Evolutionary conservation across 1,140 invertebrate genomes (phyloP), one percentile per base, ranked within the genome.

Genomic region (Drosophila lowei): DNA sequence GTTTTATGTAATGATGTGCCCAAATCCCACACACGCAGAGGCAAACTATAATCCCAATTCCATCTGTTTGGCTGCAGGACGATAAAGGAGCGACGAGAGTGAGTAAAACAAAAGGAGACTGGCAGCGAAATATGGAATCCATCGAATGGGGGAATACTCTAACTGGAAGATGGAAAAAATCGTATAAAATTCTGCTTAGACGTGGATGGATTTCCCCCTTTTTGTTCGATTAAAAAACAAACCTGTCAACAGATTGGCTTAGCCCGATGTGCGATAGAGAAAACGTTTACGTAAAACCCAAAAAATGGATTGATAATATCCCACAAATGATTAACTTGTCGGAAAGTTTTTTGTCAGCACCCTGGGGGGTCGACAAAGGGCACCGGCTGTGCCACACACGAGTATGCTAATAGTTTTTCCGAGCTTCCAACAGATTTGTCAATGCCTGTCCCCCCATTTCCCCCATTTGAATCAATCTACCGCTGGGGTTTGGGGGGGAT

Each of bases 271-370:
- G 2, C 21, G 63, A 38, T 34, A 49, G 50, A 15, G 66, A 34
- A 70, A 68, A 44, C 44, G 58, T 74, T 55, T 56, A 49, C 62
- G 25, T 66, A 75, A 83, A 77, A 67, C 84, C 84, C 83, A 76
- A 77, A 77, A 88, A 88, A 88, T 79, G 83, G 83, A 88, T 88
- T 88, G 83, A 88, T 89, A 88, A 88, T 89, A 88, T 83, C 75
- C 84, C 83, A 78, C 83, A 88, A 88, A 88, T 88, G 83, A 88
- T 88, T 88, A 88, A 88, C 83, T 88, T 88, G 75, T 59, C 84
- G 63, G 43, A 88, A 86, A 75, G 70, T 86, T 86, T 81, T 81
- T 86, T 48, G 34, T 46, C 30, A 66, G 61, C 72, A 61, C 71
- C 72, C 74, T 59, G 49, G 72, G 71, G 55, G 61, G 15, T 16